phyloP scores from a whole-genome alignment of 2,888 invertebrate species.

The Achlya flavicornis region DNA sequence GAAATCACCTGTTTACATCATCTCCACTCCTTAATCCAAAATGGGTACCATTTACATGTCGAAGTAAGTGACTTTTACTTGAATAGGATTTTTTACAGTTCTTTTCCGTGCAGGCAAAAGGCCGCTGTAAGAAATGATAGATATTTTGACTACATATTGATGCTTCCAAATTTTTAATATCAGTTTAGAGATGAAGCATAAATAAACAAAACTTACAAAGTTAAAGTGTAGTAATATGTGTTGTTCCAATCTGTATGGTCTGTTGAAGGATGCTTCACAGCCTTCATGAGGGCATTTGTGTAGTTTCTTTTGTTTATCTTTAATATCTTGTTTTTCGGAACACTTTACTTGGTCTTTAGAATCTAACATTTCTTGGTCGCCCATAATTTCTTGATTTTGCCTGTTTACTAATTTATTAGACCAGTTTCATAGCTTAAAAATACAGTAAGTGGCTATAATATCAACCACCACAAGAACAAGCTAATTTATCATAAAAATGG shows the following conservation, averaged over 20 bases:
- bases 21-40: constrained; percentile 54
- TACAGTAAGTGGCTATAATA: too few relatives aligned
- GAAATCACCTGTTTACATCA: constrained; percentile 58
- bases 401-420: too few relatives aligned
- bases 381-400: not conserved
- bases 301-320: constrained; percentile 42
- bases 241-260: constrained; percentile 80
- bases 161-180: too few relatives aligned
- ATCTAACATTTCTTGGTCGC: not conserved
- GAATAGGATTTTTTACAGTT: constrained; percentile 85
- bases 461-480: too few relatives aligned
- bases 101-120: constrained; percentile 82
- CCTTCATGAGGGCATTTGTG: constrained; percentile 65
- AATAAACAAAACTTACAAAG: constrained; percentile 68
- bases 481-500: too few relatives aligned
- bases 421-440: too few relatives aligned
- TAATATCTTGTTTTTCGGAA: not conserved
- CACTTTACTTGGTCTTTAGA: not conserved
- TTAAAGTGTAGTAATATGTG: constrained; percentile 83
- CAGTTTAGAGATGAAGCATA: not conserved
- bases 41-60: constrained; percentile 81
- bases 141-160: not conserved
- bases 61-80: constrained; percentile 84
- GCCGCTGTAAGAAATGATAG: constrained; percentile 70
- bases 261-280: constrained; percentile 77